A percentile compares a stretch with the other conserved stretches of the same genome.
These are phyloP conservation scores for Pristionchus maxplancki DNA, from an alignment of 2,888 invertebrate genomes.

Conservation along the genomic window DNA sequence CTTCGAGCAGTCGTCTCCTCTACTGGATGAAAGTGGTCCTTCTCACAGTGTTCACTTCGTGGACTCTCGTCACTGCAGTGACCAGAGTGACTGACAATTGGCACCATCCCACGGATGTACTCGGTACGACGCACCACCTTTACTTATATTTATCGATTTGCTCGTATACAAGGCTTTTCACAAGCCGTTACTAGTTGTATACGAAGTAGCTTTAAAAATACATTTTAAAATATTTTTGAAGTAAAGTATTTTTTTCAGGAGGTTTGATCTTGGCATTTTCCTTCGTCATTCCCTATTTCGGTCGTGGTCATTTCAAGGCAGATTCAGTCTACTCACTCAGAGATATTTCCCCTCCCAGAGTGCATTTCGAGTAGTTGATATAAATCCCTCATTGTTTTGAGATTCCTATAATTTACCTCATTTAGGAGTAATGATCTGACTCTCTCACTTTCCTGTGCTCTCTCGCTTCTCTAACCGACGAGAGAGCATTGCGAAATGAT, in stretches of 20 bases:
- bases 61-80: constrained; percentile 66
- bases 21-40: constrained; percentile 56
- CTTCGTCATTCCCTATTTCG: constrained; percentile 61
- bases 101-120: constrained; percentile 76
- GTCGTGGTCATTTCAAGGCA: constrained; percentile 27
- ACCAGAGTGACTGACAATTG: constrained; percentile 76
- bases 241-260: constrained; percentile 53
- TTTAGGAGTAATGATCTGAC: too few relatives aligned
- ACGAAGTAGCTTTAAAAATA: too few relatives aligned
- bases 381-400: background rate
- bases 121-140: constrained; percentile 60
- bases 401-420: background rate
- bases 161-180: too few relatives aligned
- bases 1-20: constrained; percentile 57
- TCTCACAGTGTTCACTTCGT: constrained; percentile 57
- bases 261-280: constrained; percentile 59
- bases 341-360: constrained; percentile 38
- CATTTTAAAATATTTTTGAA: too few relatives aligned
- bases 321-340: constrained; percentile 38
- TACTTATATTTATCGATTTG: background rate
- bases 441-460: too few relatives aligned
- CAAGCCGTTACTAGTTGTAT: too few relatives aligned
- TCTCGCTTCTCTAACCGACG: too few relatives aligned
- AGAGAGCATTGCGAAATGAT: too few relatives aligned
- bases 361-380: constrained; percentile 42